A percentile compares a stretch with the other conserved stretches of the same genome.
Evolutionary conservation across 1,140 invertebrate genomes (phyloP).

Genomic region (silkworm (Bombyx mori)): DNA sequence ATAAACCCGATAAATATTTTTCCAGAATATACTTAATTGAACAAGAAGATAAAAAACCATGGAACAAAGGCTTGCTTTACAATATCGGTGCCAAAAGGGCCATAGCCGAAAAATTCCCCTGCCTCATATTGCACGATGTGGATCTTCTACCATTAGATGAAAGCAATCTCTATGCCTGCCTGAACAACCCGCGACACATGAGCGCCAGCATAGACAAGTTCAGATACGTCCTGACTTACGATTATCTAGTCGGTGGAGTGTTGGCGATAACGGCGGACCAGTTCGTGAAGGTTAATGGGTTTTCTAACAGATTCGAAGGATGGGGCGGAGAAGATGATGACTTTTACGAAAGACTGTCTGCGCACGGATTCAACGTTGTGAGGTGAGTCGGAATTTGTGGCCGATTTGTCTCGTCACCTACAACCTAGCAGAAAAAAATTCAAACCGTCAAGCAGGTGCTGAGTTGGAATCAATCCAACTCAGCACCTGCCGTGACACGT

Average conservation of each 20-base stretch:
- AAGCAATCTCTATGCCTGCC: conserved; percentile 92
- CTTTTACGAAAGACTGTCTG: conserved; percentile 76
- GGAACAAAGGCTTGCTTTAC: conserved; percentile 92
- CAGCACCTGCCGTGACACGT: no score
- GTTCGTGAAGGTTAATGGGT: conserved; percentile 88
- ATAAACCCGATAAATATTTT: conserved; percentile 4
- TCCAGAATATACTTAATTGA: conserved; percentile 90
- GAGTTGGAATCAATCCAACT: no score
- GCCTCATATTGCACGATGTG: conserved; percentile 96
- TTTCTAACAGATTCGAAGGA: conserved; percentile 90
- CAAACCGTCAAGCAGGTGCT: no score
- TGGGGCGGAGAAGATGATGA: conserved; percentile 97
- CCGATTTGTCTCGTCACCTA: no score
- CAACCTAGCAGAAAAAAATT: no score
- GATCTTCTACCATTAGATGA: conserved; percentile 94
- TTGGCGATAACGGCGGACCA: conserved; percentile 79
- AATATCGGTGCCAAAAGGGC: conserved; percentile 92
- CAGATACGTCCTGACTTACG: conserved; percentile 78
- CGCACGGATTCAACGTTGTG: conserved; percentile 27
- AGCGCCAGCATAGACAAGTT: conserved; percentile 93
- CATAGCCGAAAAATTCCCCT: conserved; percentile 80
- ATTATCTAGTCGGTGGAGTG: conserved; percentile 81
- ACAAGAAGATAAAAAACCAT: conserved; percentile 82
- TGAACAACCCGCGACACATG: conserved; percentile 90
- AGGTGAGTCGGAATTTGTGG: conserved; percentile 22